A percentile compares a stretch with the other conserved stretches of the same genome.
phyloP scores from a whole-genome alignment of 1,140 invertebrate genomes.

The Drosophila azteca region DNA sequence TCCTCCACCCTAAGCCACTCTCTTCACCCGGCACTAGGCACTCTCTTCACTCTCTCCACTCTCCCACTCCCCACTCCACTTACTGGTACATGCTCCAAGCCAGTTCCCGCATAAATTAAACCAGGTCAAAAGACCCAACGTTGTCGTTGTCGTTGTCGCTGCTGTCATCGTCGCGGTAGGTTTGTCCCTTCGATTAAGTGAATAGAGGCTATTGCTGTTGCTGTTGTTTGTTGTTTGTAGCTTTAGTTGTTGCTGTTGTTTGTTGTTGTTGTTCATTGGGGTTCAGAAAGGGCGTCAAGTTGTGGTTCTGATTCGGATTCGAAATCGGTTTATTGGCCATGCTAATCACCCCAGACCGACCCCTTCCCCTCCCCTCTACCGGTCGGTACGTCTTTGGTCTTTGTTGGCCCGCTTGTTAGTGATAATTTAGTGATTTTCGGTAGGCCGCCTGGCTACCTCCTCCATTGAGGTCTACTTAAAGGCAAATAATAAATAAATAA shows the following conservation, averaged over 20 bases:
- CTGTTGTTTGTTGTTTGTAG: conserved; percentile 3
- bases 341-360: conserved; percentile 42
- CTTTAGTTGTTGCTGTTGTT: conserved; percentile 1
- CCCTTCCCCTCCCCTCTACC: no score
- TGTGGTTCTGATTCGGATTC: conserved; percentile 43
- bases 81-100: background rate
- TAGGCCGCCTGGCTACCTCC: background rate
- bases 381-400: background rate
- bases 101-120: conserved; percentile 68
- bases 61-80: conserved; percentile 7
- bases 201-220: background rate
- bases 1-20: conserved; percentile 44
- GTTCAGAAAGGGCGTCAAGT: conserved; percentile 57
- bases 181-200: conserved; percentile 27
- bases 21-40: background rate
- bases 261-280: conserved; percentile 7
- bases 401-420: conserved; percentile 16
- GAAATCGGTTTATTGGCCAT: conserved; percentile 60
- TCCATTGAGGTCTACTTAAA: background rate
- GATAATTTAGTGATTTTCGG: conserved; percentile 29
- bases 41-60: background rate
- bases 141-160: background rate
- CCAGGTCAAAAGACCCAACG: conserved; percentile 49
- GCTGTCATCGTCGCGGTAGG: conserved; percentile 30
- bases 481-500: background rate